phyloP scores from a whole-genome alignment of 1,140 invertebrate species.

The Drosophila mojavensis region DNA sequence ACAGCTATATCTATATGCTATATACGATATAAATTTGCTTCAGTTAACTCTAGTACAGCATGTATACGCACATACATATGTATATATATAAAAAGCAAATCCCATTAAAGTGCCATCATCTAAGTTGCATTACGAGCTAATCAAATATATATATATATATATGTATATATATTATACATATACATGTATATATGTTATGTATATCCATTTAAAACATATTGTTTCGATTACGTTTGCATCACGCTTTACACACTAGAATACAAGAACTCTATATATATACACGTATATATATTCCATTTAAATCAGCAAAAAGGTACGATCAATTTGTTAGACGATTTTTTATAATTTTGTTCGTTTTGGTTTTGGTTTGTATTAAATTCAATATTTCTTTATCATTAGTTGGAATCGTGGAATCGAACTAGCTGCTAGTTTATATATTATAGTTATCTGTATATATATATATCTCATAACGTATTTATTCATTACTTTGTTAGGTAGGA shows the following conservation, averaged over 20 bases:
- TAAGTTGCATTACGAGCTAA: slow-evolving; percentile 29
- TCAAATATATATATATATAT: slow-evolving; percentile 15
- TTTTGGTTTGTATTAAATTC: slow-evolving; percentile 21
- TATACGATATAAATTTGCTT: background rate
- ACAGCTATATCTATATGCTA: slow-evolving; percentile 2
- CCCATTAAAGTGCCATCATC: slow-evolving; percentile 67
- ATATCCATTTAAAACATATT: slow-evolving; percentile 63
- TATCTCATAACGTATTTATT: slow-evolving; percentile 50
- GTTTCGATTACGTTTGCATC: slow-evolving; percentile 71
- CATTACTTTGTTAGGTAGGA: slow-evolving; percentile 74
- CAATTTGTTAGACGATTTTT: slow-evolving; percentile 57
- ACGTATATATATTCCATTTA: slow-evolving; percentile 30
- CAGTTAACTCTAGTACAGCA: slow-evolving; percentile 8
- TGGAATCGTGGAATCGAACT: slow-evolving; percentile 58
- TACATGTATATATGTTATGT: slow-evolving; percentile 21
- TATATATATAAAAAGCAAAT: slow-evolving; percentile 72
- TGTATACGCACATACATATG: slow-evolving; percentile 10
- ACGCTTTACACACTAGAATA: slow-evolving; percentile 52
- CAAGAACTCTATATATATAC: slow-evolving; percentile 29
- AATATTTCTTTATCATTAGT: slow-evolving; percentile 30
- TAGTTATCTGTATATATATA: slow-evolving; percentile 47
- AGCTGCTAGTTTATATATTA: slow-evolving; percentile 63
- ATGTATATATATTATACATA: slow-evolving; percentile 20
- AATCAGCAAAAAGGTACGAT: slow-evolving; percentile 80
- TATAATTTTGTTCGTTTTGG: slow-evolving; percentile 35